A percentile compares a stretch with the other conserved stretches of the same genome.
These are phyloP conservation scores for Lucifuga dentata DNA, from an alignment of 2,113 vertebrate genomes.

Conservation along the genomic window DNA sequence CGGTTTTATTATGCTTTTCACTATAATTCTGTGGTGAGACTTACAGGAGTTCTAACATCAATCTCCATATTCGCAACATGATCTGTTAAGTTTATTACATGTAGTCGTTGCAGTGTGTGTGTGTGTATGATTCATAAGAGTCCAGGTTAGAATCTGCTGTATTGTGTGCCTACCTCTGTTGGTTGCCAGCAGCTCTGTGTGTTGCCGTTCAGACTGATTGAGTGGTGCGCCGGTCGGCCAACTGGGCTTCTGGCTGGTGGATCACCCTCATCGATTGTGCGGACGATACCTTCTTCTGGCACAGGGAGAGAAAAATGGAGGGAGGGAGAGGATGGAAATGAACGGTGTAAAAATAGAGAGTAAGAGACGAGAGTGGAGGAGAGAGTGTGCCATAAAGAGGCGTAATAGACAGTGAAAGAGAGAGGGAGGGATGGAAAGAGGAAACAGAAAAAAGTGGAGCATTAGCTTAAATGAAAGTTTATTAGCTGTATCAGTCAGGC, in stretches of 20 bases:
- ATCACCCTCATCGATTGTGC: constrained; percentile 65
- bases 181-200: constrained; percentile 50
- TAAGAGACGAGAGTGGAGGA: constrained; percentile 4
- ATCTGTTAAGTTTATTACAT: no score
- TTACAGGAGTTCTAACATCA: no score
- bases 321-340: constrained; percentile 17
- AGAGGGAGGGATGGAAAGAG: not conserved
- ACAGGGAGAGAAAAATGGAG: constrained; percentile 19
- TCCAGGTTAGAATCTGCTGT: constrained; percentile 43
- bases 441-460: constrained; percentile 51
- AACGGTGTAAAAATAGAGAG: constrained; percentile 19
- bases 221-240: constrained; percentile 56
- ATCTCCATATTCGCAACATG: no score
- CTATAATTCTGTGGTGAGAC: no score
- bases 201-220: constrained; percentile 69
- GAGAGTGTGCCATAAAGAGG: not conserved
- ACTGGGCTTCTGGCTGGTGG: constrained; percentile 70
- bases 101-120: no score
- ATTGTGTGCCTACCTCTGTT: constrained; percentile 50
- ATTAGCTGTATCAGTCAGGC: constrained; percentile 82
- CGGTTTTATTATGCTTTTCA: no score
- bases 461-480: constrained; percentile 85
- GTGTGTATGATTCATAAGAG: constrained; percentile 38
- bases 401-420: not conserved
- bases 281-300: constrained; percentile 43